phyloP scores from a whole-genome alignment of 2,113 vertebrate species.

The Oryzias javanicus region DNA sequence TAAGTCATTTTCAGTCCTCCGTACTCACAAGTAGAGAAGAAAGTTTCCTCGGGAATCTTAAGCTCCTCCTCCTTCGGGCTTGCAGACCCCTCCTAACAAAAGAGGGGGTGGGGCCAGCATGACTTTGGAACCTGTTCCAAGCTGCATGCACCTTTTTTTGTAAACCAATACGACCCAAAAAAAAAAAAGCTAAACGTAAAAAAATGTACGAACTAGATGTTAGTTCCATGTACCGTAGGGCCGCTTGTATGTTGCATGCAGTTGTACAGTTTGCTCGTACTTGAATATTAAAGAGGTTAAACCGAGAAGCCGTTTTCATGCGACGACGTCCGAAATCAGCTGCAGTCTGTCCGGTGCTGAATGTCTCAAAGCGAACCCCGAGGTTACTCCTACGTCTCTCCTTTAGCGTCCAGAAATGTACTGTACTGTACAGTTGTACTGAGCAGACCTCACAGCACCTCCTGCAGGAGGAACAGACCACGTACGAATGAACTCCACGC shows the following conservation, averaged over 20 bases:
- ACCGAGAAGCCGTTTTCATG: slow-evolving; percentile 97
- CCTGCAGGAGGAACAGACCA: slow-evolving; percentile 51
- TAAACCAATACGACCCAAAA: slow-evolving; percentile 74
- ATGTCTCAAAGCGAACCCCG: slow-evolving; percentile 81
- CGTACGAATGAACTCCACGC: too few species aligned
- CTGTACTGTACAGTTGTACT: slow-evolving; percentile 80
- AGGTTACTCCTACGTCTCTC: slow-evolving; percentile 74
- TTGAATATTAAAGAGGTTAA: slow-evolving; percentile 90
- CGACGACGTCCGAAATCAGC: slow-evolving; percentile 84
- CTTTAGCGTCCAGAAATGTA: slow-evolving; percentile 85
- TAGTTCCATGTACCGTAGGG: slow-evolving; percentile 92
- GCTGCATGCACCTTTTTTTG: slow-evolving; percentile 97
- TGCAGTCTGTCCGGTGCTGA: slow-evolving; percentile 84
- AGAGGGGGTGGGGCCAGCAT: slow-evolving; percentile 80
- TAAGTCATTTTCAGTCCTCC: slow-evolving; percentile 30
- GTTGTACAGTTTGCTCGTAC: slow-evolving; percentile 99
- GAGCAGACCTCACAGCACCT: slow-evolving; percentile 82
- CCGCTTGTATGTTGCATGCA: slow-evolving; percentile 99
- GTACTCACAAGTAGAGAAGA: too few species aligned
- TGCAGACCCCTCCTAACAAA: slow-evolving; percentile 79
- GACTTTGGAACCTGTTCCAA: slow-evolving; percentile 88
- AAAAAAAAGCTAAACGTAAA: slow-evolving; percentile 81
- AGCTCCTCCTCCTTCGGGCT: slow-evolving; percentile 77
- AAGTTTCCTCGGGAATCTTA: slow-evolving; percentile 72
- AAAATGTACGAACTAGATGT: slow-evolving; percentile 82